Base-by-base conservation (phyloP, 2,888 invertebrate genomes). In the Parnassius smintheus region DNA sequence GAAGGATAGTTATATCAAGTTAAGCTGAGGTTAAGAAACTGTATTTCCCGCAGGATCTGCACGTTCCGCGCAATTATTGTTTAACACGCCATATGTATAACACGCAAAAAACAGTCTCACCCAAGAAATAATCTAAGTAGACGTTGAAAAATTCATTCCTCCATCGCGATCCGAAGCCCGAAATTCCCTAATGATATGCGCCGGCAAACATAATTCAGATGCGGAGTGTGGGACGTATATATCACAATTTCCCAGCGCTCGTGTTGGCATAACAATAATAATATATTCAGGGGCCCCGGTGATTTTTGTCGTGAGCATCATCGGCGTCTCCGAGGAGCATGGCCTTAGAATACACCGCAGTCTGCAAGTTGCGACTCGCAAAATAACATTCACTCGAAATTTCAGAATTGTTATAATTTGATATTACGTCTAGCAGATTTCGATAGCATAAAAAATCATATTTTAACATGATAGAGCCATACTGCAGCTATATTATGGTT, bases 251-350 rank as follows among this genome's bases (percentile, higher is more conserved):
- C 82, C 81, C 83, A 80, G 75, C 81, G 78, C 80, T 80, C 83
- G 85, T 83, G 85, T 84, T 85, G 80, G 86, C 83, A 88, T 89
- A 87, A 88, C 86, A 88, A 88, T 88, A 85, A 89, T 88, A 90
- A 90, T 88, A 87, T 88, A 89, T 90, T 89, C 88, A 86, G 81
- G 81, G 79, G 83, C 80, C 80, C 83, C 80, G 84, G 86, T 88
- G 88, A 88, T 87, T 89, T 86, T 61, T 59, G 57, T 56, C 61
- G 66, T 60, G 64, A 65, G 61, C 60, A 63, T 62, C 65, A 66
- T 59, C 62, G 60, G 64, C 73, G 81, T 83, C 85, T 86, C 84
- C 61, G 62, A 70, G 67, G 69, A 77, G 76, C 75, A 76, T 72
- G 11, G 45, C 12, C 11, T 1, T 11, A 62, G 18, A 41, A 54